phyloP scores from a whole-genome alignment of 2,888 invertebrate genomes.

The Dasypogon diadema region DNA sequence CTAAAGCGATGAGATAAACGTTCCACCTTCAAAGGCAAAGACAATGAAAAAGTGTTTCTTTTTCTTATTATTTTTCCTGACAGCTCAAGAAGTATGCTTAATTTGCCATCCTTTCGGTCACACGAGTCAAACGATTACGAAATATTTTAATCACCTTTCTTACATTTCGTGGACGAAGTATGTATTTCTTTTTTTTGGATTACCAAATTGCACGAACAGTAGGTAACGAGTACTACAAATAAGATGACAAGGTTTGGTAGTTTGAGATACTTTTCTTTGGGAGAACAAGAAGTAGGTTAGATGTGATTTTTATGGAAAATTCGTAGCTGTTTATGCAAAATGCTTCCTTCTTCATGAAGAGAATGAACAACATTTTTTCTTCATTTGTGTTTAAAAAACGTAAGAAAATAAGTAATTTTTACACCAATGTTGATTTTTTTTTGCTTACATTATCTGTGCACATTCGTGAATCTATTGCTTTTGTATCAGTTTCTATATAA shows the following conservation, averaged over 20 bases:
- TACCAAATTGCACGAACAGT: background rate
- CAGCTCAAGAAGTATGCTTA: slow-evolving; percentile 23
- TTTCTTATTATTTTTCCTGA: slow-evolving; percentile 29
- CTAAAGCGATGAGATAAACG: slow-evolving; percentile 31
- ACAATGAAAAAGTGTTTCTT: slow-evolving; percentile 35
- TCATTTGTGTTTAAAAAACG: too few relatives aligned
- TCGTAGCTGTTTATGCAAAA: too few relatives aligned
- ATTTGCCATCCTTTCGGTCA: slow-evolving; percentile 29
- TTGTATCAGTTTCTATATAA: too few relatives aligned
- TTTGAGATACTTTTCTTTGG: slow-evolving; percentile 8
- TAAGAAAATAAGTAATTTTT: too few relatives aligned
- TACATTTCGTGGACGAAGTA: slow-evolving; percentile 10
- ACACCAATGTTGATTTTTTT: too few relatives aligned
- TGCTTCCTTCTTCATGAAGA: too few relatives aligned
- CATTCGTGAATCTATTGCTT: too few relatives aligned
- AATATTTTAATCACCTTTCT: background rate
- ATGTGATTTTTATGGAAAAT: too few relatives aligned
- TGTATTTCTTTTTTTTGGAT: background rate
- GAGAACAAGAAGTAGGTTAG: slow-evolving; percentile 1
- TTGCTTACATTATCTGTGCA: too few relatives aligned
- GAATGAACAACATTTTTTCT: too few relatives aligned
- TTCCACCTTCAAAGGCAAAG: slow-evolving; percentile 32
- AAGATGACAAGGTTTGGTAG: slow-evolving; percentile 3
- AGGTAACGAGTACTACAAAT: too few relatives aligned
- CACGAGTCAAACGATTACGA: slow-evolving; percentile 13